phyloP scores from a whole-genome alignment of 1,140 invertebrate genomes.

The Cephus cinctus region DNA sequence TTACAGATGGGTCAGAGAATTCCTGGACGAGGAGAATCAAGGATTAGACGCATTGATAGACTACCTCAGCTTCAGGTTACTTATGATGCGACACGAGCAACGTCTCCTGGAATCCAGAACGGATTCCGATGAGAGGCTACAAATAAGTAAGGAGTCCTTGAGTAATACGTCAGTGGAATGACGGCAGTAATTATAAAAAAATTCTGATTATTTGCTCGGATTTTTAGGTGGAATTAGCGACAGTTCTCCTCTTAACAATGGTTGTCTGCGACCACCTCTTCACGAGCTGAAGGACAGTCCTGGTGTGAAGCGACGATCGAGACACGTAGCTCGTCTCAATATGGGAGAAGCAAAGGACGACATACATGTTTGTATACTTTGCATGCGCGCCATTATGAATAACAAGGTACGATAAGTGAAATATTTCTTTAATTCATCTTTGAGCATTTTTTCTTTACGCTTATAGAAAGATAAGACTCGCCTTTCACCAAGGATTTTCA shows the following conservation, averaged over 20 bases:
- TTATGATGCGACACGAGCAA: constrained; percentile 89
- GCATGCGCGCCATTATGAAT: constrained; percentile 99
- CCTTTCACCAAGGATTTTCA: no score
- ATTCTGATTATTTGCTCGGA: no score
- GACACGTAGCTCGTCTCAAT: constrained; percentile 86
- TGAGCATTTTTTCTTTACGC: no score
- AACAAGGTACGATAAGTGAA: no score
- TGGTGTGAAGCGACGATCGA: constrained; percentile 70
- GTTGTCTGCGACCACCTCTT: constrained; percentile 61
- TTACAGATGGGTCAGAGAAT: constrained; percentile 95
- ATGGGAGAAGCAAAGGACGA: constrained; percentile 98
- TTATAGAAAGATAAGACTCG: no score
- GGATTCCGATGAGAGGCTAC: constrained; percentile 69
- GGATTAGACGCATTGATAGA: constrained; percentile 96
- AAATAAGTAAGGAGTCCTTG: constrained; percentile 48
- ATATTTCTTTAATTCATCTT: no score
- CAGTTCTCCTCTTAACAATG: constrained; percentile 51
- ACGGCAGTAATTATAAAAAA: no score
- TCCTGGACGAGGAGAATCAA: constrained; percentile 93
- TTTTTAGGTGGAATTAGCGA: constrained; percentile 42
- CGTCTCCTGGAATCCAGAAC: constrained; percentile 69
- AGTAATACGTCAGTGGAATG: no score
- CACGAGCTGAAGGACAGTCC: constrained; percentile 68
- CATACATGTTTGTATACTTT: constrained; percentile 99
- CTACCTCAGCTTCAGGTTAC: constrained; percentile 91